Conservation (phyloP, 2,888 invertebrate genomes). For the Tricholauxania praeusta region DNA sequence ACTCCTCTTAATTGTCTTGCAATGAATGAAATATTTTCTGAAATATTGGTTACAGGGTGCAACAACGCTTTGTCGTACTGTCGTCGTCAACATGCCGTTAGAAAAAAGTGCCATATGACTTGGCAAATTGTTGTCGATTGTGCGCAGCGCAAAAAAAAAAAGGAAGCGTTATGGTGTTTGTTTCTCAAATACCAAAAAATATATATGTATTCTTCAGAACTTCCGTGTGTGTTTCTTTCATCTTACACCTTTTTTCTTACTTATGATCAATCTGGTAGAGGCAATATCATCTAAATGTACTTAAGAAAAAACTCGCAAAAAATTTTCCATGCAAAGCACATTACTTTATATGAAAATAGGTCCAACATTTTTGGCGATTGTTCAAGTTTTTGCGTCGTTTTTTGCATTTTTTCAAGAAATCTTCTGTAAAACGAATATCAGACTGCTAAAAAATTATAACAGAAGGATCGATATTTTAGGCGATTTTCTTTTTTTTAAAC, state of each 20-base stretch:
- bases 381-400: too few species aligned
- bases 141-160: background rate
- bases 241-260: constrained; percentile 5
- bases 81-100: constrained; percentile 13
- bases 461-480: too few species aligned
- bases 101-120: constrained; percentile 12
- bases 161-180: constrained; percentile 5
- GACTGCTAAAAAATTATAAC: too few species aligned
- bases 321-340: too few species aligned
- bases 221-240: constrained; percentile 8
- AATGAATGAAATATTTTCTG: constrained; percentile 32
- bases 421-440: too few species aligned
- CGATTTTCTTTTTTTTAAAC: too few species aligned
- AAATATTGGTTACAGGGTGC: constrained; percentile 39
- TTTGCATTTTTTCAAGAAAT: too few species aligned
- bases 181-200: background rate
- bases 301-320: too few species aligned
- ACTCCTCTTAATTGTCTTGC: constrained; percentile 33
- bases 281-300: too few species aligned
- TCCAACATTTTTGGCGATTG: too few species aligned
- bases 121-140: constrained; percentile 21
- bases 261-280: background rate
- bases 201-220: background rate
- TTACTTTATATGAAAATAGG: too few species aligned
- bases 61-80: background rate